Evolutionary conservation across 2,797 vertebrate species (phyloP).

Genomic region (Eospalax fontanierii): DNA sequence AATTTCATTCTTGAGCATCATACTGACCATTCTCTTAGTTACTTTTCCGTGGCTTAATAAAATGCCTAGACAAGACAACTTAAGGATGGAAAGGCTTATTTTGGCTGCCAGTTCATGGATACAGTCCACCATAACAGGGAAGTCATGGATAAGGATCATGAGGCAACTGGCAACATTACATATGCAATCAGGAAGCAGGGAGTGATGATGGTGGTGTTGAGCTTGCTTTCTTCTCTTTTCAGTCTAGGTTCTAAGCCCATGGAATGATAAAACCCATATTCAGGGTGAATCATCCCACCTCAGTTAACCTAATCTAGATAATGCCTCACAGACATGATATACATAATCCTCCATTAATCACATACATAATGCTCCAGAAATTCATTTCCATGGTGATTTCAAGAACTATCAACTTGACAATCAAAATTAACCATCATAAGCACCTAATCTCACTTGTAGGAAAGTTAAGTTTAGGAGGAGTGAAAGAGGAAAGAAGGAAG

Average conservation of each 20-base stretch:
- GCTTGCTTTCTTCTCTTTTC: too few species aligned
- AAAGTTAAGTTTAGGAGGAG: not conserved
- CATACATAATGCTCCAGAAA: too few species aligned
- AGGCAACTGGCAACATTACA: not conserved
- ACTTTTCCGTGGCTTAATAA: not conserved
- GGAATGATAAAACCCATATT: too few species aligned
- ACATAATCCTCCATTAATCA: too few species aligned
- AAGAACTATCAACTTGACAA: too few species aligned
- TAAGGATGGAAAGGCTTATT: not conserved
- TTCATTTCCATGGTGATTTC: too few species aligned
- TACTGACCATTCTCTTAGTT: not conserved
- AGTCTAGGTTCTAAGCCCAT: too few species aligned
- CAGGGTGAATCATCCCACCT: too few species aligned
- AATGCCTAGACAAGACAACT: not conserved
- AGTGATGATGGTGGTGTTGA: not conserved
- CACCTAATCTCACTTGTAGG: not conserved
- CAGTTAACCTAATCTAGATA: too few species aligned
- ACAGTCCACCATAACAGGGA: not conserved
- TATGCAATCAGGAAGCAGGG: not conserved
- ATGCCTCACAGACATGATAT: too few species aligned
- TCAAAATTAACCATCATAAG: too few species aligned
- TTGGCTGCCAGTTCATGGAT: not conserved
- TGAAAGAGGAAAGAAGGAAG: accelerated
- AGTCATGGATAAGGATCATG: not conserved
- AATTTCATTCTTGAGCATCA: not conserved